Conservation (phyloP, 2,888 invertebrate species). For the Trachelus stipa region DNA sequence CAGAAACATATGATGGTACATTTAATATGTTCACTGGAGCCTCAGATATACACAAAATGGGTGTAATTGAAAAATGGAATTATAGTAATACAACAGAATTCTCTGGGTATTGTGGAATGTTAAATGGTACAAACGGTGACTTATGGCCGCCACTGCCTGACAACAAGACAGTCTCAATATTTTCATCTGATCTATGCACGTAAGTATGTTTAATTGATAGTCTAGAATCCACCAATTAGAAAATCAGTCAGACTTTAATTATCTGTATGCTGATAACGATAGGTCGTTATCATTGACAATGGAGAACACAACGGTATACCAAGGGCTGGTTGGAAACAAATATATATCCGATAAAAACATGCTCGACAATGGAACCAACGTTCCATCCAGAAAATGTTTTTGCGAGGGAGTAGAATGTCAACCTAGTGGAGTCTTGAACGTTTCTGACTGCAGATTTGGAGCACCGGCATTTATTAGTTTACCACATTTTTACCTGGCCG, state of each 20-base stretch:
- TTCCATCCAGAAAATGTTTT: constrained; percentile 76
- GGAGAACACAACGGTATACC: constrained; percentile 56
- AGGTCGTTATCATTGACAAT: too few species aligned
- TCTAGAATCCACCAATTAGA: too few species aligned
- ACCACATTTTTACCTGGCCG: constrained; percentile 85
- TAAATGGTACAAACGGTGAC: constrained; percentile 83
- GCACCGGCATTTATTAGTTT: constrained; percentile 87
- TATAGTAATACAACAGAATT: constrained; percentile 70
- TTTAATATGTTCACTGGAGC: constrained; percentile 83
- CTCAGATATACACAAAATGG: constrained; percentile 74
- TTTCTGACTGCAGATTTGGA: constrained; percentile 79
- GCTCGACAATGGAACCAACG: constrained; percentile 79
- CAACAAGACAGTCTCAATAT: constrained; percentile 73
- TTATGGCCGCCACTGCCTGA: constrained; percentile 79
- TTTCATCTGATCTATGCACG: constrained; percentile 85
- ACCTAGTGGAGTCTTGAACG: constrained; percentile 76
- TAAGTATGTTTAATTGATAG: constrained; percentile 63
- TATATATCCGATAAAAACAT: constrained; percentile 73
- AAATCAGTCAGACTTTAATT: too few species aligned
- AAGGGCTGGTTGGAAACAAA: constrained; percentile 69
- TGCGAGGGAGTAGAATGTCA: constrained; percentile 69
- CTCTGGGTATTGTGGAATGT: constrained; percentile 73
- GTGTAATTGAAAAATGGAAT: constrained; percentile 81
- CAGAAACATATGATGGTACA: constrained; percentile 79
- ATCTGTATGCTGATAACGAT: too few species aligned